Base-by-base conservation (phyloP, 2,797 vertebrate species). In the Pangasius djambal region DNA sequence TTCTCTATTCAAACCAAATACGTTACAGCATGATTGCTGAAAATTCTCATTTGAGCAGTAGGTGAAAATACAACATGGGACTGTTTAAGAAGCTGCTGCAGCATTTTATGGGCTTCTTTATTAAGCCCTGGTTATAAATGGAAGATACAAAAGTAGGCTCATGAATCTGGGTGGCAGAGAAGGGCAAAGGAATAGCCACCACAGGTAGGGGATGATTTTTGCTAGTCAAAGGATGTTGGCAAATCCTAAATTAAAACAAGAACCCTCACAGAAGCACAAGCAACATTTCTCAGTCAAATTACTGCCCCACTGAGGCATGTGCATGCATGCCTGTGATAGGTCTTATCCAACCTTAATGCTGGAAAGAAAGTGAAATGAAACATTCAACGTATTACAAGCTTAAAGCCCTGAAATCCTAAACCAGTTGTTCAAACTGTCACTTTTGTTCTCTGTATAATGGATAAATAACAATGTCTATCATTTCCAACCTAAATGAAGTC, bases 221-320 rank as follows among this genome's bases (percentile, higher is more conserved):
- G 83, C 34, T 85, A 77, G 61, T 65, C 48, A 88, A 78, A 85
- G 18, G 48, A 59, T 69, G 59, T n/a, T 52, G 37, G 31, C 15
- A 69, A 78, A 78, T 75, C 44, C 72, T 55, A 67, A 75, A 74
- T 57, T 16, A 44, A 20, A 59, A 75, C 4, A 28, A 82, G 31
- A 59, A 59, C 10, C 3, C 44, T 16, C 9, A 25, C 15, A 37
- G 31, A 40, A 72, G 69, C 31, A 74, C 34, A 86, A 44, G 34
- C 50, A 72, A 28, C 5, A 74, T 74, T n/a, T 86, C 84, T 57
- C 67, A 70, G 57, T 44, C 37, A 83, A 18, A 63, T 65, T 8
- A 44, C 59, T 48, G 59, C 48, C 37, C 25, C 37, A 48, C 1
- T 48, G 59, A 9, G 37, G 59, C 59, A 63, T 44, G 77, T 34